Conservation (phyloP, 2,113 vertebrate genomes). For the Tretioscincus oriximinensis region DNA sequence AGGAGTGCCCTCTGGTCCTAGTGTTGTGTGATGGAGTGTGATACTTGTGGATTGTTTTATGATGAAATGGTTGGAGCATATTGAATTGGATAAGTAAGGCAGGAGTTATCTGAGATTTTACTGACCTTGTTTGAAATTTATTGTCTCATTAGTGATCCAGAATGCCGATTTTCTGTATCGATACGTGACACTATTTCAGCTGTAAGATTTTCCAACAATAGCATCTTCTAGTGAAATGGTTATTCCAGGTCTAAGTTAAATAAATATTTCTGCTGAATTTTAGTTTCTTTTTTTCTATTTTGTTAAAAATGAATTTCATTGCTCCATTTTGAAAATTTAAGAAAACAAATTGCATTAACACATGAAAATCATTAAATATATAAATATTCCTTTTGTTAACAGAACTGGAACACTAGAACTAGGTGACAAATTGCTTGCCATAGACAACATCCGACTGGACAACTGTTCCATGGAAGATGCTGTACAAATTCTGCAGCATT, state of each 20-base stretch:
- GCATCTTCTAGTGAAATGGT: too few species aligned
- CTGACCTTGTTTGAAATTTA: too few species aligned
- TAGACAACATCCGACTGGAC: slow-evolving; percentile 95
- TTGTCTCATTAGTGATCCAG: too few species aligned
- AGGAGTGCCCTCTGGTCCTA: too few species aligned
- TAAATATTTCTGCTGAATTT: slow-evolving; percentile 2
- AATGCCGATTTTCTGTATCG: too few species aligned
- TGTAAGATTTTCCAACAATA: too few species aligned
- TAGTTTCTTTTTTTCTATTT: background rate
- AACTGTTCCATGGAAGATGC: slow-evolving; percentile 98
- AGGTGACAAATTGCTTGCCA: slow-evolving; percentile 94
- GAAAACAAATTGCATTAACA: slow-evolving; percentile 3
- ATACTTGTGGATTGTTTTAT: too few species aligned
- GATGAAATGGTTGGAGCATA: too few species aligned
- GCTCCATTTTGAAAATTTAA: slow-evolving; percentile 21
- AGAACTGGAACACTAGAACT: slow-evolving; percentile 95
- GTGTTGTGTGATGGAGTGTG: too few species aligned
- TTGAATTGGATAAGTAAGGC: too few species aligned
- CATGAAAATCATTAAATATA: background rate
- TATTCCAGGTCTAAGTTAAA: background rate
- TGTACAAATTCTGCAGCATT: slow-evolving; percentile 95
- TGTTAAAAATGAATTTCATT: slow-evolving; percentile 9
- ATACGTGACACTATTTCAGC: too few species aligned
- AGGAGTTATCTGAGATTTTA: too few species aligned
- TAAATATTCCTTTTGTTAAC: slow-evolving; percentile 42